Evolutionary conservation across 1,140 invertebrate species (phyloP), one percentile per base, ranked within the genome.

Genomic region (Drosophila guanche): DNA sequence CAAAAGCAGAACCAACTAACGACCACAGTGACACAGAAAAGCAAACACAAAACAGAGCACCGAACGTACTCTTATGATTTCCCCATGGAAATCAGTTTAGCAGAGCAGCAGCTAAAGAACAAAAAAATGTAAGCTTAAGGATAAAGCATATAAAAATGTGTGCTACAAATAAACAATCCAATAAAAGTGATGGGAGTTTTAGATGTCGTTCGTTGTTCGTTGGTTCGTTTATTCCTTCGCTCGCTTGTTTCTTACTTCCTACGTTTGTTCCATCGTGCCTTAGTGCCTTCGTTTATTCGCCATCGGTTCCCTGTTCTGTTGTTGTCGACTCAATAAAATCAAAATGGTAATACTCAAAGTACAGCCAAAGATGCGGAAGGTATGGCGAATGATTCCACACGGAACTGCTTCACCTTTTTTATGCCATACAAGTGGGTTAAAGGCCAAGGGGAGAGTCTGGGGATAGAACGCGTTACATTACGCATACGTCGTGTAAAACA

Each of bases 41-140:
- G 46, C 10, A 37, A 1, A 37, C 29, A 33, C 7, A 37, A 68
- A 62, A 73, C 53, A 57, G 54, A 20, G 16, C 16, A 58, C 65
- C 42, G 43, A 75, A 56, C 63, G 68, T 67, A 59, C 61, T 50
- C 62, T 54, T 74, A 63, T 86, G 81, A 86, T 86, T 86, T 86
- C 81, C 81, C 73, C 51, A 69, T 73, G 81, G 81, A 86, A 86
- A 86, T 86, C 81, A 86, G 83, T 86, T 86, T 88, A 86, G 69
- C 59, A 69, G 16, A 1, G 72, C 77, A 55, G 57, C 67, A 58
- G 51, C 33, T 37, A 37, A 37, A 37, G 29, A 14, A 10, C 29
- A 52, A 7, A 14, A 53, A 29, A 43, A 14, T 20, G 25, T 22
- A 54, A 57, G 54, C 51, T 46, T 23, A 25, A 45, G 29, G 59